Evolutionary conservation across 1,140 invertebrate genomes (phyloP).

Genomic region (Trichogramma pretiosum): DNA sequence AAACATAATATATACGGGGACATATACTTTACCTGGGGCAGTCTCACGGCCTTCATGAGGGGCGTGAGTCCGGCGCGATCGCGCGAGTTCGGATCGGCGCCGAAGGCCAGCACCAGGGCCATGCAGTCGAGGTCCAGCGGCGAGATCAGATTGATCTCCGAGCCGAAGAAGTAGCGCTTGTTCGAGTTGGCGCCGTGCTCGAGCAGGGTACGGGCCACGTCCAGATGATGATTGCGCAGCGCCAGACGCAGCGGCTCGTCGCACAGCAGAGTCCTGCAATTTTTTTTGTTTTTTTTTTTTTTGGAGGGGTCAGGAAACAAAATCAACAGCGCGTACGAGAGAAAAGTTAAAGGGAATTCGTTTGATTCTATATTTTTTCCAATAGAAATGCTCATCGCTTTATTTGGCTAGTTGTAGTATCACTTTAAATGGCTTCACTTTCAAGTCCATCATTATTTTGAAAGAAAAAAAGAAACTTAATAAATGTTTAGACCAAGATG

Average conservation of each 20-base stretch:
- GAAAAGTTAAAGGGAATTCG: too few species aligned
- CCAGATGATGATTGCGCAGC: constrained; percentile 75
- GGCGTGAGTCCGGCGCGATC: constrained; percentile 77
- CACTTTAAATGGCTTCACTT: too few species aligned
- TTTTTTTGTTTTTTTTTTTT: neutral
- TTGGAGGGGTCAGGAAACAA: too few species aligned
- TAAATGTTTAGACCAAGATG: too few species aligned
- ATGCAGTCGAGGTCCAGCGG: constrained; percentile 68
- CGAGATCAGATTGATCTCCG: constrained; percentile 80
- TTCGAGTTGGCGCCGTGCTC: constrained; percentile 68
- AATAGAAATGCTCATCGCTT: too few species aligned
- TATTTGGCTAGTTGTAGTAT: too few species aligned
- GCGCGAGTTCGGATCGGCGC: constrained; percentile 76
- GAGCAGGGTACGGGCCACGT: constrained; percentile 58
- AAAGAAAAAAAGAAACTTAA: too few species aligned
- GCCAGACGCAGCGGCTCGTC: constrained; percentile 76
- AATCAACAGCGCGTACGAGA: too few species aligned
- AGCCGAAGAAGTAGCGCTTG: constrained; percentile 79
- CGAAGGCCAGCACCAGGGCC: constrained; percentile 72
- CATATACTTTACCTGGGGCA: constrained; percentile 65
- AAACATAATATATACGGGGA: too few species aligned
- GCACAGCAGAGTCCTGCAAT: constrained; percentile 56
- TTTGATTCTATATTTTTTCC: too few species aligned
- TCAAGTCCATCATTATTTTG: too few species aligned
- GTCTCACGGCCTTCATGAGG: constrained; percentile 76